phyloP scores from a whole-genome alignment of 2,888 invertebrate species.

The Trachelus troglodyta region DNA sequence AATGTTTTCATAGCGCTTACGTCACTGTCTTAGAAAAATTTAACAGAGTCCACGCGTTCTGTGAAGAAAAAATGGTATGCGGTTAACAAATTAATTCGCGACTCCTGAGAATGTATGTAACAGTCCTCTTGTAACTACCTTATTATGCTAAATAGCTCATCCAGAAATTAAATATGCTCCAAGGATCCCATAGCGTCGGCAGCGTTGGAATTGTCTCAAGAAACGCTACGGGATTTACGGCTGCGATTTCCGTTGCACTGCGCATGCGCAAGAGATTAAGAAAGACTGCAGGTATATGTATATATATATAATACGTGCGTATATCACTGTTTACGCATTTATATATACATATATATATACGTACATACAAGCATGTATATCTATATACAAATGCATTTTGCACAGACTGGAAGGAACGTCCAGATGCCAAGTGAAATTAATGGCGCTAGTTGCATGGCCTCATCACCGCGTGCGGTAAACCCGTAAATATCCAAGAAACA shows the following conservation, averaged over 20 bases:
- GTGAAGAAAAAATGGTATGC: background rate
- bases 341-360: no score
- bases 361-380: no score
- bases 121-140: conserved; percentile 7
- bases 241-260: background rate
- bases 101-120: background rate
- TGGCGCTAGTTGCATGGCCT: conserved; percentile 3
- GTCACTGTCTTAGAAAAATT: background rate
- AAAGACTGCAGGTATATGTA: background rate
- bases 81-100: background rate
- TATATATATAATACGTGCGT: background rate
- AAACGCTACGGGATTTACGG: background rate
- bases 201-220: background rate
- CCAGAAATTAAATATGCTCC: conserved; percentile 14
- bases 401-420: background rate
- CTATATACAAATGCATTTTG: background rate
- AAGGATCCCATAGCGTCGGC: background rate
- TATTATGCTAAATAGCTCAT: conserved; percentile 18
- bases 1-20: background rate
- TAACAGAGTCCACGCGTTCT: background rate
- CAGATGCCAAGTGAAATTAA: background rate
- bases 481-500: conserved; percentile 11
- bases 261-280: background rate
- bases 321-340: background rate
- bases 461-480: conserved; percentile 9